phyloP scores from a whole-genome alignment of 2,888 invertebrate species.

The Ypsolopha sequella region DNA sequence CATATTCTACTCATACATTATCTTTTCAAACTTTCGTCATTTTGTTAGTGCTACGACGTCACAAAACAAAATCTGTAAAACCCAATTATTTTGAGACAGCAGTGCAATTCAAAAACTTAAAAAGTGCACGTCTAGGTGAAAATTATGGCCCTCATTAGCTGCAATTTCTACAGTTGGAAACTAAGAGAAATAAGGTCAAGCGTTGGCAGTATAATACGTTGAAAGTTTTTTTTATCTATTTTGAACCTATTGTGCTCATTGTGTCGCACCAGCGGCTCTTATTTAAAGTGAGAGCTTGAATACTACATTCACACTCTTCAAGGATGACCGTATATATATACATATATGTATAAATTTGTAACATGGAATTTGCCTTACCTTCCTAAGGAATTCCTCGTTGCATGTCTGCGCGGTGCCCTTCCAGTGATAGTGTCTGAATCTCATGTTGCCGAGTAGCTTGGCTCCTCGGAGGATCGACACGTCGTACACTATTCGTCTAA shows the following conservation, averaged over 20 bases:
- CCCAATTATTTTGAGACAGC: neutral
- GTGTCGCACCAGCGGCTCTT: neutral
- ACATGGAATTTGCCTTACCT: slow-evolving; percentile 69
- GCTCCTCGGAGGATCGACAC: slow-evolving; percentile 78
- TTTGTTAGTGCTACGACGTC: neutral
- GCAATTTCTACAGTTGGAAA: slow-evolving; percentile 53
- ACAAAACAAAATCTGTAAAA: neutral
- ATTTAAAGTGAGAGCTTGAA: too few relatives aligned
- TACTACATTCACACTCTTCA: too few relatives aligned
- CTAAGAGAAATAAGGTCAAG: slow-evolving; percentile 57
- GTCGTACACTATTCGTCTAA: slow-evolving; percentile 76
- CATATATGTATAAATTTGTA: too few relatives aligned
- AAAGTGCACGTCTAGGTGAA: neutral
- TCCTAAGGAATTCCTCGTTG: slow-evolving; percentile 88
- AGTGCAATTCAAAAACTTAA: neutral
- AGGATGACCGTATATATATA: too few relatives aligned
- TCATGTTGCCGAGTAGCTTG: slow-evolving; percentile 75
- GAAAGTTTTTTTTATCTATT: slow-evolving; percentile 26
- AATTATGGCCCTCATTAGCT: slow-evolving; percentile 66
- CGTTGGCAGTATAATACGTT: slow-evolving; percentile 40
- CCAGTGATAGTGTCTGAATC: slow-evolving; percentile 86
- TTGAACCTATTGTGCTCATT: slow-evolving; percentile 19
- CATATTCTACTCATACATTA: too few relatives aligned
- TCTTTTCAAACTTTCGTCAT: neutral
- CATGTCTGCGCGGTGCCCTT: slow-evolving; percentile 88